Evolutionary conservation across 2,113 vertebrate genomes (phyloP), one percentile per base, ranked within the genome.

Genomic region (Mormoops blainvillei): DNA sequence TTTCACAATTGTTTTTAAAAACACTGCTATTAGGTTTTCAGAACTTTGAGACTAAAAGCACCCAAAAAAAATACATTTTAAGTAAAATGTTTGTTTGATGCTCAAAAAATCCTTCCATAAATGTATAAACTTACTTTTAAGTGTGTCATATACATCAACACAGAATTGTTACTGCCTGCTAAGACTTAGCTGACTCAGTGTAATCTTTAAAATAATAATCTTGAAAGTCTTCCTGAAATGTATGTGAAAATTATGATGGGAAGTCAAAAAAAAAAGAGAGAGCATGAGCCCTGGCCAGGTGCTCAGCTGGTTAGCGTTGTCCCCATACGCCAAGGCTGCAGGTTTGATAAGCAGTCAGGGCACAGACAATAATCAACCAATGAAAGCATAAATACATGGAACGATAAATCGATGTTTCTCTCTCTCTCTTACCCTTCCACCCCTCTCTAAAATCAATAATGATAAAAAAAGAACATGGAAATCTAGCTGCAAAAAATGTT

Each of bases 41-140:
- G 52, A 93, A 97, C 96, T 95, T 98, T 98, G 97, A 97, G 97
- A 97, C 91, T 98, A 98, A 97, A 98, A 98, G 83, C 82, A 96
- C 96, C 96, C 95, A 97, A 98, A 95, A 95, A 94, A 85, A 96
- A 86, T 52, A 93, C 87, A 83, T 67, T 77, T 65, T 76, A 96
- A 94, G 3, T 85, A 96, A 97, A 97, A 94, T 87, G 48, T 93
- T 33, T 85, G 48, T 92, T 41, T 91, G 92, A 85, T 97, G 65
- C n/a, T 96, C 50, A 97, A 96, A 98, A 98, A 96, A 98, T 1
- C 83, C 80, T 97, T 97, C 96, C 77, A 95, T 70, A 98, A 97
- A 98, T 97, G 97, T 73, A 89, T 91, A 89, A 97, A 84, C 78
- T 71, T 92, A 88, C 45, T 91, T 80, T 87, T 61, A 84, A 97